Conservation (phyloP, 2,113 vertebrate species). For the Cryptoleucopteryx plumbea region DNA sequence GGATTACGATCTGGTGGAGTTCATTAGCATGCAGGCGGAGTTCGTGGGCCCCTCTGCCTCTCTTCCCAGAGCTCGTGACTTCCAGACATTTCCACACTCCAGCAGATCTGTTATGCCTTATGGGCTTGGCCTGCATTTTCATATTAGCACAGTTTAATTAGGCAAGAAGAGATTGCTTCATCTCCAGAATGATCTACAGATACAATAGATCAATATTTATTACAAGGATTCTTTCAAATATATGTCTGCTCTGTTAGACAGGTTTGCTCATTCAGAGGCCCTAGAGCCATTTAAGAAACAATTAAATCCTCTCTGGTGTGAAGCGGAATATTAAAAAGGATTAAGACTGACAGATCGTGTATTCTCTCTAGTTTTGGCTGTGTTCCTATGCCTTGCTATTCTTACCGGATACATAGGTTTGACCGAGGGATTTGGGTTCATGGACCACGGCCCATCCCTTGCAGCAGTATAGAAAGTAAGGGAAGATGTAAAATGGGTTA, state of each 20-base stretch:
- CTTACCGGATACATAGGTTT: not conserved
- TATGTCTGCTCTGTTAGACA: not conserved
- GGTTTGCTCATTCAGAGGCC: not conserved
- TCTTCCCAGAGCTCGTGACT: not conserved
- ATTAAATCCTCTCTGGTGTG: constrained; percentile 35
- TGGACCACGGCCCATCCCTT: not conserved
- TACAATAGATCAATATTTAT: constrained; percentile 23
- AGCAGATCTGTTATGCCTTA: not conserved
- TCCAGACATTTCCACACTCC: not conserved
- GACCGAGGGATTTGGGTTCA: not conserved
- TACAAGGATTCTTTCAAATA: not conserved
- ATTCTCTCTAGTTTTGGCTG: not conserved
- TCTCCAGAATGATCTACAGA: not conserved
- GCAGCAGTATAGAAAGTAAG: not conserved
- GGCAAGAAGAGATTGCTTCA: not conserved
- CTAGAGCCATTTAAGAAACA: constrained; percentile 8
- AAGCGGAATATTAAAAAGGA: constrained; percentile 12
- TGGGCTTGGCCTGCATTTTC: not conserved
- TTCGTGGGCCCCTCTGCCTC: not conserved
- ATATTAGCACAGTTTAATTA: constrained; percentile 8
- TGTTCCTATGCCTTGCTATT: not conserved
- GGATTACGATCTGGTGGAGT: not conserved
- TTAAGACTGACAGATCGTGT: not conserved
- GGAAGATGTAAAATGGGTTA: not conserved
- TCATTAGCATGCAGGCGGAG: constrained; percentile 11